phyloP scores from a whole-genome alignment of 2,888 invertebrate species.

The Tinea pellionella region DNA sequence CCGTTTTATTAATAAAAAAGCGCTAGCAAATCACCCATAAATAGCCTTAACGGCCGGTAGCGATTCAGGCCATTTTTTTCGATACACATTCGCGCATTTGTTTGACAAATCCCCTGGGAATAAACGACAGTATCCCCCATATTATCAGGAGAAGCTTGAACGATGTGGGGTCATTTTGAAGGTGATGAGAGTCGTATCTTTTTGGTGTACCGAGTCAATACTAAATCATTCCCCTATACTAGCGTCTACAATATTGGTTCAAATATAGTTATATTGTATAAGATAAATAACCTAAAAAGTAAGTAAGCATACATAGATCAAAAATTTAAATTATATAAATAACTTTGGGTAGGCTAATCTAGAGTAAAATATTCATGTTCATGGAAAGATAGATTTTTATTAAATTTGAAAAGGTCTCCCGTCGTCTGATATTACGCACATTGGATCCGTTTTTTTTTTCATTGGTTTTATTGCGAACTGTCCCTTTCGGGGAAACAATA shows the following conservation, averaged over 20 bases:
- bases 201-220: conserved; percentile 40
- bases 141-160: conserved; percentile 52
- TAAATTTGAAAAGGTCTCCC: conserved; percentile 12
- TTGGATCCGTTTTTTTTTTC: neutral
- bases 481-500: conserved; percentile 8
- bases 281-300: too few species aligned
- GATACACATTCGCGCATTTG: conserved; percentile 64
- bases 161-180: conserved; percentile 62
- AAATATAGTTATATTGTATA: neutral
- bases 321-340: too few species aligned
- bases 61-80: conserved; percentile 60
- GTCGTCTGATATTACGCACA: neutral
- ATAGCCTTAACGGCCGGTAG: conserved; percentile 64
- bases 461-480: conserved; percentile 5
- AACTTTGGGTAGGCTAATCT: too few species aligned
- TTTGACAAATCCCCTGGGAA: conserved; percentile 67
- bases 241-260: neutral
- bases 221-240: conserved; percentile 50
- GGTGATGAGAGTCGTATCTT: conserved; percentile 63
- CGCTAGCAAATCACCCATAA: conserved; percentile 62
- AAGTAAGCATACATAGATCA: too few species aligned
- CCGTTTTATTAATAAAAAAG: conserved; percentile 70
- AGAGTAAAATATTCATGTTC: neutral
- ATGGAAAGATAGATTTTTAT: conserved; percentile 2
- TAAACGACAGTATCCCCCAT: conserved; percentile 54